phyloP scores from a whole-genome alignment of 2,888 invertebrate genomes.

The Troides helena region DNA sequence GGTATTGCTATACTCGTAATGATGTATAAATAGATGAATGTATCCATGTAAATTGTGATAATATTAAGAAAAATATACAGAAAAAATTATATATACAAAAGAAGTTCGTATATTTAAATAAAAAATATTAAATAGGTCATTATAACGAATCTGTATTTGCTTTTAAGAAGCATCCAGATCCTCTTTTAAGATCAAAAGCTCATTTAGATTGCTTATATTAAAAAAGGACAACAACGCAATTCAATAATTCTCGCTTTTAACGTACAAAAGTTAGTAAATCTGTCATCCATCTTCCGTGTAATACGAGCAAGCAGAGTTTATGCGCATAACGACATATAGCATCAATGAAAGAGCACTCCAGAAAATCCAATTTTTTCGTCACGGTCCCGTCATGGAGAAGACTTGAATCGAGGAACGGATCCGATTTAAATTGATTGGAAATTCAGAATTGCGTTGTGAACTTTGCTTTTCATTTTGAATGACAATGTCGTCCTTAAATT shows the following conservation, averaged over 20 bases:
- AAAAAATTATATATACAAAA: too few relatives aligned
- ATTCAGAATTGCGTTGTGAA: slow-evolving; percentile 25
- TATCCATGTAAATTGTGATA: too few relatives aligned
- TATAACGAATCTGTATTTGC: background rate
- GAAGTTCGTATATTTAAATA: too few relatives aligned
- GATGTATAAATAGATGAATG: too few relatives aligned
- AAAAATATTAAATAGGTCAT: too few relatives aligned
- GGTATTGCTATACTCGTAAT: background rate
- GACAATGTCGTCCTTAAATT: slow-evolving; percentile 20
- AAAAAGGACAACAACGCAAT: background rate
- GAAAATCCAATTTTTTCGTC: slow-evolving; percentile 28
- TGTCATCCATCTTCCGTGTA: slow-evolving; percentile 7
- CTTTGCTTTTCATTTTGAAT: slow-evolving; percentile 24
- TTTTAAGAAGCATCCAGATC: background rate
- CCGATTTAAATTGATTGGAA: slow-evolving; percentile 29
- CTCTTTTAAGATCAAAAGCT: background rate
- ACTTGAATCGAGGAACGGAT: slow-evolving; percentile 27
- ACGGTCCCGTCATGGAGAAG: slow-evolving; percentile 8
- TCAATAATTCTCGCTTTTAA: background rate
- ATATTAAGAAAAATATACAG: too few relatives aligned
- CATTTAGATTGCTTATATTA: background rate
- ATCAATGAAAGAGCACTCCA: slow-evolving; percentile 20
- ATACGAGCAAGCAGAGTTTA: background rate
- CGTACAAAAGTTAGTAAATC: slow-evolving; percentile 3
- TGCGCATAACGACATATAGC: slow-evolving; percentile 1